Percentiles rank a stretch among this genome's conserved stretches.
These are phyloP conservation scores for Diachrysia chrysitis DNA, from an alignment of 2,888 invertebrate species.

Conservation along the genomic window DNA sequence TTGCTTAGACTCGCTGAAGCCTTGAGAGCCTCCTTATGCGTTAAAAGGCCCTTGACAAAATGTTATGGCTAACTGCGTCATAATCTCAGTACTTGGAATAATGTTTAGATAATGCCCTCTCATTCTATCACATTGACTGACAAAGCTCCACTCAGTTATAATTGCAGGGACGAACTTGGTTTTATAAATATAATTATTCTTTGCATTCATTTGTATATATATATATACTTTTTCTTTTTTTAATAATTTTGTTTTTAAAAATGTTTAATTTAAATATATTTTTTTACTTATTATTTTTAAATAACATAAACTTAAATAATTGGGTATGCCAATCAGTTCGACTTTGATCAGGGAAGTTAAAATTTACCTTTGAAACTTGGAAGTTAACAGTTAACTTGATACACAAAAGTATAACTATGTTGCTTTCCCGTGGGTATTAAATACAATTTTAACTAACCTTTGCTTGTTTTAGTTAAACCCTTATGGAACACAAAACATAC, in stretches of 20 bases:
- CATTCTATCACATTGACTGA: slow-evolving; percentile 56
- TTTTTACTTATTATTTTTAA: no score
- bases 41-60: slow-evolving; percentile 27
- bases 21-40: slow-evolving; percentile 30
- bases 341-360: no score
- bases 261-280: no score
- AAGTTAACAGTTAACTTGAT: background rate
- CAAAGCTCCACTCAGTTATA: slow-evolving; percentile 39
- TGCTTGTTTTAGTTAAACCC: background rate
- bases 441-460: background rate
- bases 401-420: background rate
- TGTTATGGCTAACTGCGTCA: slow-evolving; percentile 19
- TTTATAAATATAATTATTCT: background rate
- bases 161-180: background rate
- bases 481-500: background rate
- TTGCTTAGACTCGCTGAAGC: background rate
- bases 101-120: slow-evolving; percentile 42
- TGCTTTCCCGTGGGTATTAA: background rate
- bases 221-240: no score
- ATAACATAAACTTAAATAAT: no score
- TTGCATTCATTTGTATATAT: no score
- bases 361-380: background rate
- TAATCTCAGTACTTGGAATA: slow-evolving; percentile 38
- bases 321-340: no score
- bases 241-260: no score